phyloP scores from a whole-genome alignment of 2,888 invertebrate genomes.

The Plagodis pulveraria region DNA sequence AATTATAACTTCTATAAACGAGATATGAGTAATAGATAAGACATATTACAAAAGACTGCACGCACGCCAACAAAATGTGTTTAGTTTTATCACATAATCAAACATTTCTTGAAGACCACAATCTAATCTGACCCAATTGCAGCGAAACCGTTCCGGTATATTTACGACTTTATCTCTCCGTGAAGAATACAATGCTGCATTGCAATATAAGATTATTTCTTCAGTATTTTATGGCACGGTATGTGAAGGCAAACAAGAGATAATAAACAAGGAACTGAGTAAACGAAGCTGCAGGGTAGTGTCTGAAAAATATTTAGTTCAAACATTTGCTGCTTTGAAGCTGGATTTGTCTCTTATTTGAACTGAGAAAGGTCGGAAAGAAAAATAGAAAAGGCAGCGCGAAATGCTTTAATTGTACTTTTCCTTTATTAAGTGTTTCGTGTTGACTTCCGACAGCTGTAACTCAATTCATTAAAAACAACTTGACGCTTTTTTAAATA shows the following conservation, averaged over 20 bases:
- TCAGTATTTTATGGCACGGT: slow-evolving; percentile 31
- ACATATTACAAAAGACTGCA: slow-evolving; percentile 14
- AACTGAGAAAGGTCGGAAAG: slow-evolving; percentile 27
- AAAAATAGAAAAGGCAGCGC: slow-evolving; percentile 25
- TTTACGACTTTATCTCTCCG: slow-evolving; percentile 49
- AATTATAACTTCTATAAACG: slow-evolving; percentile 16
- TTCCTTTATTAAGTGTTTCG: slow-evolving; percentile 6
- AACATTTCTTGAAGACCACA: slow-evolving; percentile 39
- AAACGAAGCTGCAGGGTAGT: slow-evolving; percentile 30
- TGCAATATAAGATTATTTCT: slow-evolving; percentile 33
- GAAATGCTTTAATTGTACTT: slow-evolving; percentile 24
- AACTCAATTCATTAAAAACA: background rate
- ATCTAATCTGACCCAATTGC: slow-evolving; percentile 45
- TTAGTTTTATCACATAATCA: slow-evolving; percentile 35
- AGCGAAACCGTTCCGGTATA: slow-evolving; percentile 44
- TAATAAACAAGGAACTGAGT: slow-evolving; percentile 33
- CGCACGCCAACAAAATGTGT: background rate
- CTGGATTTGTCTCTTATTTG: slow-evolving; percentile 33
- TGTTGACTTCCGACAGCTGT: slow-evolving; percentile 7
- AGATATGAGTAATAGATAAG: background rate
- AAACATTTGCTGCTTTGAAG: slow-evolving; percentile 30
- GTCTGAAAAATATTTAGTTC: slow-evolving; percentile 35
- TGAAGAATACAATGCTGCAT: slow-evolving; percentile 42
- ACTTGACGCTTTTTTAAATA: no score
- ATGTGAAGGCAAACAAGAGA: slow-evolving; percentile 36